These are phyloP conservation scores for Neomonachus schauinslandi DNA, from an alignment of 2,113 vertebrate genomes.

Conservation along the genomic window DNA sequence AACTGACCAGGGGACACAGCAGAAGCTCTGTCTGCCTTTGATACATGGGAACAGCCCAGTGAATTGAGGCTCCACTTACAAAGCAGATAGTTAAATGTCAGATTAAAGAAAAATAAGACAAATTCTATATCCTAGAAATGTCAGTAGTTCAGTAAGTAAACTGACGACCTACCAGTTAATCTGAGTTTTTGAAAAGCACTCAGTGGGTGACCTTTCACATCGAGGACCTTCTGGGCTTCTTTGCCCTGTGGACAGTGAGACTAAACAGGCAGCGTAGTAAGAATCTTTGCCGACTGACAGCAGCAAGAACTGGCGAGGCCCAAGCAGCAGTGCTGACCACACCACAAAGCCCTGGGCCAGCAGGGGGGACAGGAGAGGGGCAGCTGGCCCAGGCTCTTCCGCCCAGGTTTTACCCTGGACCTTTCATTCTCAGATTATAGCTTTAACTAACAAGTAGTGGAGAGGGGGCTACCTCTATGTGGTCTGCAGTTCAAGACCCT, in stretches of 20 bases:
- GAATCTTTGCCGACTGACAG: background rate
- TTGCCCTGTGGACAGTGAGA: background rate
- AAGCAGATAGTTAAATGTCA: constrained; percentile 39
- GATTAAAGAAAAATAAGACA: background rate
- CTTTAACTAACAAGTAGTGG: background rate
- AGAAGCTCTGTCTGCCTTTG: background rate
- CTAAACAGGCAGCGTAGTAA: background rate
- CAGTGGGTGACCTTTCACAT: background rate
- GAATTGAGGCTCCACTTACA: background rate
- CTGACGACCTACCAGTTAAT: background rate
- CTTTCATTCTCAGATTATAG: background rate
- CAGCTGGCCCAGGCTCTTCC: background rate
- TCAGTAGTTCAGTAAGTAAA: background rate
- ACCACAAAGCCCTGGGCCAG: background rate
- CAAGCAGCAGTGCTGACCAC: accelerated
- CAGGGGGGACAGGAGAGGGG: background rate
- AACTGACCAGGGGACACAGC: no score
- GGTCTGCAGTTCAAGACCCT: background rate
- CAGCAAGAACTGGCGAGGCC: no score
- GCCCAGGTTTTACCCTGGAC: background rate
- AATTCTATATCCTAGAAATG: background rate
- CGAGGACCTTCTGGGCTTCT: background rate
- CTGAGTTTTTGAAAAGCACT: background rate
- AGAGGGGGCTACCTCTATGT: background rate
- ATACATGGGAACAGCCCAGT: background rate